Evolutionary conservation across 2,113 vertebrate species (phyloP).

Genomic region (Lipotes vexillifer): DNA sequence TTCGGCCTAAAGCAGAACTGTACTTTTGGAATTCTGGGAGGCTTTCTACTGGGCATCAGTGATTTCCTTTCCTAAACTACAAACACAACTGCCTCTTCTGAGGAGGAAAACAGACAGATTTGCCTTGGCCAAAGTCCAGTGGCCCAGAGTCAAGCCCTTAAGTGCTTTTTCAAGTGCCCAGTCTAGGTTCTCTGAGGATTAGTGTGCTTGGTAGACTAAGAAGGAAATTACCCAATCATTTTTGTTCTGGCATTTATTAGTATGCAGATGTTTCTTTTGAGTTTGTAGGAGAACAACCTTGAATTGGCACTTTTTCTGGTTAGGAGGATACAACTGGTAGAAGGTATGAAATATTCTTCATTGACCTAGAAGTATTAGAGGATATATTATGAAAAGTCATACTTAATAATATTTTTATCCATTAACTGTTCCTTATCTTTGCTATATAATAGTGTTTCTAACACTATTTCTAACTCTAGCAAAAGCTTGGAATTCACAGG

Average conservation of each 20-base stretch:
- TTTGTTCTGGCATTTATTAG: constrained; percentile 25
- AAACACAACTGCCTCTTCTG: constrained; percentile 59
- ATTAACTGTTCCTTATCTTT: not conserved
- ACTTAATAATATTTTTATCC: not conserved
- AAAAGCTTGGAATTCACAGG: not conserved
- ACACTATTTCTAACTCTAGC: not conserved
- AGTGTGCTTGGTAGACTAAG: constrained; percentile 36
- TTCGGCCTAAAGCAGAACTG: not conserved
- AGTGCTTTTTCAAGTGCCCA: constrained; percentile 49
- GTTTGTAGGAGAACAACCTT: not conserved
- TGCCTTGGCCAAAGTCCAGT: constrained; percentile 47
- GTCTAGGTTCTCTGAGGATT: constrained; percentile 47
- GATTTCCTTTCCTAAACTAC: constrained; percentile 64
- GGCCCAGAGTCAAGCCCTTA: constrained; percentile 40
- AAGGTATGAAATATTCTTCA: constrained; percentile 9
- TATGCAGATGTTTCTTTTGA: constrained; percentile 59
- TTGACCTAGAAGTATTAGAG: not conserved
- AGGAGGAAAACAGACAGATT: constrained; percentile 71
- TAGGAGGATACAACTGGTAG: not conserved
- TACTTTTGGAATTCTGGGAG: constrained; percentile 44
- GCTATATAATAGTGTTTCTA: not conserved
- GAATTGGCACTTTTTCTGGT: not conserved
- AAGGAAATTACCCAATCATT: constrained; percentile 59
- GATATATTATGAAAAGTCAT: not conserved
- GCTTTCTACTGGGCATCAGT: constrained; percentile 24